Base-by-base conservation (phyloP, 1,140 invertebrate genomes). In the Drosophila pseudoobscura region DNA sequence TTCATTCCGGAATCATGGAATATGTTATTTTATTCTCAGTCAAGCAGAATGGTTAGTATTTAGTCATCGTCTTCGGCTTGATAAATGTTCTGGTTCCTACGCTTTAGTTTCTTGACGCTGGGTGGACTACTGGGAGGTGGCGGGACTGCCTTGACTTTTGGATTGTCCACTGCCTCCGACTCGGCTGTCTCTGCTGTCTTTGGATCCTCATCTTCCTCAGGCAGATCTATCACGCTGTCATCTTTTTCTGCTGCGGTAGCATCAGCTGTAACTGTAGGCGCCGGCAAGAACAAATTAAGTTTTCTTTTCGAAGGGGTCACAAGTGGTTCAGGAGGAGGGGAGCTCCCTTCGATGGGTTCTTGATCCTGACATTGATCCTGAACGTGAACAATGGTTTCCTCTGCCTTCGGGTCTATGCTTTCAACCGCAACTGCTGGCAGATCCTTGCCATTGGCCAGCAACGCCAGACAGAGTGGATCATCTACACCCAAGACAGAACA, bases 401-500 rank as follows among this genome's bases (percentile, higher is more conserved):
- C 1, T 39, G 45, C 4, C 7, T 26, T 15, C 15, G 15, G 22
- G 53, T 41, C 17, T 58, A 15, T 22, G 29, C n/a, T 46, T 26
- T 22, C 20, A 8, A 11, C 6, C 41, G 44, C 45, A 8, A 44
- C 24, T 54, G 17, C 43, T 17, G 78, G 85, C 24, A 90, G 64
- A 26, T 83, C 70, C 8, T 78, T 82, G 22, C 92, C 90, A 31
- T 82, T 79, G 45, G 91, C 85, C 5, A 93, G 75, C 65, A 93
- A 58, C 5, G 93, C 90, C 29, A 95, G 84, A 17, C 91, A 92
- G 6, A 94, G 88, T 2, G 97, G 96, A 93, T 98, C 96, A 69
- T 95, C 94, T 11, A 98, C 94, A 6, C 94, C 93, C 15, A 99
- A 91, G 88, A 93, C 95, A n/a, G 95, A 93, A 92, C 97, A 99